Percentiles rank a stretch among this genome's conserved stretches.
phyloP scores from a whole-genome alignment of 2,113 vertebrate species.

The Semnornis frantzii region DNA sequence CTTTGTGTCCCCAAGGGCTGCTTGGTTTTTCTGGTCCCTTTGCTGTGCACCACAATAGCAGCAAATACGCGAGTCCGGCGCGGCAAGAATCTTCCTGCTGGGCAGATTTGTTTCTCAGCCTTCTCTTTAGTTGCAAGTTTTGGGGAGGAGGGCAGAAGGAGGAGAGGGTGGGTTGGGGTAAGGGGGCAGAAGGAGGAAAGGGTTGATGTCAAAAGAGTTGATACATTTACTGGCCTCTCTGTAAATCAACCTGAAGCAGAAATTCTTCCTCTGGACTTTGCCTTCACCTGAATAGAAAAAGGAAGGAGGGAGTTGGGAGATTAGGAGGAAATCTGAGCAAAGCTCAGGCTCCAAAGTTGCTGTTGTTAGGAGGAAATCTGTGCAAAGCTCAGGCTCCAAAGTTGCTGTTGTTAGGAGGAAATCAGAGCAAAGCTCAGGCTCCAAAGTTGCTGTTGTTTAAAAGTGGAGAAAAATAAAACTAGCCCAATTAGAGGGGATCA shows the following conservation, averaged over 20 bases:
- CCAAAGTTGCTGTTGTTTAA: not conserved
- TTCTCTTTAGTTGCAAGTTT: conserved; percentile 44
- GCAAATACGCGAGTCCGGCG: conserved; percentile 12
- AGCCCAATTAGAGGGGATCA: not conserved
- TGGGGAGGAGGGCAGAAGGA: not conserved
- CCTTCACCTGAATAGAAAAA: conserved; percentile 72
- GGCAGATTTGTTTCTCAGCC: not conserved
- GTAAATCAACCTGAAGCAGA: conserved; percentile 67
- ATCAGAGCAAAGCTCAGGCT: not conserved
- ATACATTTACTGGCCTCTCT: conserved; percentile 69
- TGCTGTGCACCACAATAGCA: conserved; percentile 30
- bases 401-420: not conserved
- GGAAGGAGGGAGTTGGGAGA: conserved; percentile 10
- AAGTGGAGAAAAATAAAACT: not conserved
- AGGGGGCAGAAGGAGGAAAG: conserved; percentile 12
- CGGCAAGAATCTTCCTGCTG: conserved; percentile 50
- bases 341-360: not conserved
- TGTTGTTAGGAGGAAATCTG: not conserved
- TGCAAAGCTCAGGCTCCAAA: no score
- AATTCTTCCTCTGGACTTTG: conserved; percentile 64
- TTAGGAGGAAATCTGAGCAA: not conserved
- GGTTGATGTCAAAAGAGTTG: conserved; percentile 63
- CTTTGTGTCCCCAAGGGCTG: not conserved
- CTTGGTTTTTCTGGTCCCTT: conserved; percentile 37
- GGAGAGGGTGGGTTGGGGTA: not conserved